These are phyloP conservation scores for Plectrocnemia conspersa DNA, from an alignment of 1,140 invertebrate species.

Conservation along the genomic window DNA sequence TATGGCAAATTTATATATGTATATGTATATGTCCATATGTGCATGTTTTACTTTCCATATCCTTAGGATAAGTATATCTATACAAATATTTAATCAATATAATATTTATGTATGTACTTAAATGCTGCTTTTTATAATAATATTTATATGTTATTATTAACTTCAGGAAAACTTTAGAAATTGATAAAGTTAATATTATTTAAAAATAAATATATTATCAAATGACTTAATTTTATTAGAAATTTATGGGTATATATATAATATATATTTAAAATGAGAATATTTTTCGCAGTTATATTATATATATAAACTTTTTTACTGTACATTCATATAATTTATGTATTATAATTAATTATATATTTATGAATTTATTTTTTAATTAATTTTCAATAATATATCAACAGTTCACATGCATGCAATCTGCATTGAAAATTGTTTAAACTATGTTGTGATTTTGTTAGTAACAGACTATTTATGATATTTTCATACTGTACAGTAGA, in stretches of 20 bases:
- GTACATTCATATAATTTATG: conserved; percentile 32
- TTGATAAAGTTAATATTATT: conserved; percentile 27
- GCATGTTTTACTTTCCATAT: conserved; percentile 20
- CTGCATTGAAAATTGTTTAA: conserved; percentile 2
- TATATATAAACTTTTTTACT: conserved; percentile 27
- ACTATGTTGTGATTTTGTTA: neutral
- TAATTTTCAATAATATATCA: conserved; percentile 12
- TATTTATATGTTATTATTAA: too few species aligned
- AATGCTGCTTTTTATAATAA: conserved; percentile 24
- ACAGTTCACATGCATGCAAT: conserved; percentile 19
- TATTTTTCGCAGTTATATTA: too few species aligned
- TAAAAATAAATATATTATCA: conserved; percentile 32
- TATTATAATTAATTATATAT: conserved; percentile 8
- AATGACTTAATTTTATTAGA: conserved; percentile 30
- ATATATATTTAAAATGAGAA: conserved; percentile 30
- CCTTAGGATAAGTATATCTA: conserved; percentile 11
- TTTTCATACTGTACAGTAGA: neutral
- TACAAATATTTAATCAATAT: conserved; percentile 32
- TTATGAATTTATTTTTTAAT: conserved; percentile 21
- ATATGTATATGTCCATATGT: conserved; percentile 17
- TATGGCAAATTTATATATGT: conserved; percentile 14
- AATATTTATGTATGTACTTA: conserved; percentile 27
- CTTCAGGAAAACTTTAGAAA: conserved; percentile 32
- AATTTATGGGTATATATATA: conserved; percentile 29
- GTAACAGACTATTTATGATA: neutral